Conservation (phyloP, 2,888 invertebrate species). For the Sepioteuthis lessoniana region DNA sequence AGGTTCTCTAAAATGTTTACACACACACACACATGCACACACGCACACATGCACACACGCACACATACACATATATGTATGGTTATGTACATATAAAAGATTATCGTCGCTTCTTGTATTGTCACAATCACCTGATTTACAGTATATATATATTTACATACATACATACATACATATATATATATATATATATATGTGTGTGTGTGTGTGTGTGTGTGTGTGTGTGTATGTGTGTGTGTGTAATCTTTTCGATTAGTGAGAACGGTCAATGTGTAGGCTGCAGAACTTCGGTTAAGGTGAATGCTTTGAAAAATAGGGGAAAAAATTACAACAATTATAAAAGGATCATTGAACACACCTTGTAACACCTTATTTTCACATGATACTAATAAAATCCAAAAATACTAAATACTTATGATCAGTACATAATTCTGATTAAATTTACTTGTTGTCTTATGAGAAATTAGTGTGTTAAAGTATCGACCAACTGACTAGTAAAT, state of each 20-base stretch:
- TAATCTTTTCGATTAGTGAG: no score
- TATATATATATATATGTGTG: neutral
- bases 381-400: neutral
- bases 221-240: neutral
- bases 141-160: neutral
- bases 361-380: no score
- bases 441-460: neutral
- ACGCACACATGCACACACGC: neutral
- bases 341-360: no score
- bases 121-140: neutral
- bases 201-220: neutral
- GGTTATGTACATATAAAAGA: neutral
- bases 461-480: neutral
- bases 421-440: neutral
- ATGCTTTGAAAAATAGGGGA: no score
- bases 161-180: neutral
- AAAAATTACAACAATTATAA: no score
- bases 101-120: neutral
- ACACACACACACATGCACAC: no score
- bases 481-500: no score
- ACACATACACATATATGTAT: neutral
- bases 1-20: no score
- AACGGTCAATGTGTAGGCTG: no score
- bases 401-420: neutral
- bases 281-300: no score